These are phyloP conservation scores for Psococerastis gibbosa DNA, from an alignment of 2,888 invertebrate genomes.

Conservation along the genomic window DNA sequence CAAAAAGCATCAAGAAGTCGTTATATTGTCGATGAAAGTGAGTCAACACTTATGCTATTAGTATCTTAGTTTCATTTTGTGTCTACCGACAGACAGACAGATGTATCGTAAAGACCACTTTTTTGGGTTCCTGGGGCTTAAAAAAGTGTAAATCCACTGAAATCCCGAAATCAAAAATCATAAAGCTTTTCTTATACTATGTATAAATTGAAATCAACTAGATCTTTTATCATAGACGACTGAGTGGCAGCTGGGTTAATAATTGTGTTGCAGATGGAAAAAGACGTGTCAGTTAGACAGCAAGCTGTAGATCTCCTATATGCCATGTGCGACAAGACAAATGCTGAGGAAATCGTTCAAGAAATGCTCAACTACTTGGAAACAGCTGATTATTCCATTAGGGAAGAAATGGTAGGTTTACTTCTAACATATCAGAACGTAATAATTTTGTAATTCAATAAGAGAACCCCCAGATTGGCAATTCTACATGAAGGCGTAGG, in stretches of 20 bases:
- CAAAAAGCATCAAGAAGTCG: constrained; percentile 98
- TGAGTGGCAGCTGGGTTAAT: neutral
- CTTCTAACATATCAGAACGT: neutral
- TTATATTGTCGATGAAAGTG: constrained; percentile 90
- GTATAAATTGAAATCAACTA: too few relatives aligned
- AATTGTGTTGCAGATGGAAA: constrained; percentile 71
- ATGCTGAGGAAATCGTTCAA: constrained; percentile 97
- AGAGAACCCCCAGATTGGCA: too few relatives aligned
- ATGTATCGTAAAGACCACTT: too few relatives aligned
- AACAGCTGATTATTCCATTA: constrained; percentile 97
- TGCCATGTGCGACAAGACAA: constrained; percentile 99
- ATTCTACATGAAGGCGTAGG: too few relatives aligned
- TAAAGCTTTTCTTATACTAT: too few relatives aligned
- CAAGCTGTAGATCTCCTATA: constrained; percentile 95
- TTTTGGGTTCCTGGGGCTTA: too few relatives aligned
- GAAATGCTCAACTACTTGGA: constrained; percentile 99
- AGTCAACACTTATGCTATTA: constrained; percentile 11
- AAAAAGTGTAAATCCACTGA: too few relatives aligned
- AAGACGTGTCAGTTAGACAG: constrained; percentile 94
- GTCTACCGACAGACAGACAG: neutral
- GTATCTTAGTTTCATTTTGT: constrained; percentile 1
- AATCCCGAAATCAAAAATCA: too few relatives aligned
- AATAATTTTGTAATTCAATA: neutral
- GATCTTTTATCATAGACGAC: constrained; percentile 3
- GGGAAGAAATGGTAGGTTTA: constrained; percentile 90